Conservation (phyloP, 64 coral and sea anemone species). For the Exaiptasia diaphana region DNA sequence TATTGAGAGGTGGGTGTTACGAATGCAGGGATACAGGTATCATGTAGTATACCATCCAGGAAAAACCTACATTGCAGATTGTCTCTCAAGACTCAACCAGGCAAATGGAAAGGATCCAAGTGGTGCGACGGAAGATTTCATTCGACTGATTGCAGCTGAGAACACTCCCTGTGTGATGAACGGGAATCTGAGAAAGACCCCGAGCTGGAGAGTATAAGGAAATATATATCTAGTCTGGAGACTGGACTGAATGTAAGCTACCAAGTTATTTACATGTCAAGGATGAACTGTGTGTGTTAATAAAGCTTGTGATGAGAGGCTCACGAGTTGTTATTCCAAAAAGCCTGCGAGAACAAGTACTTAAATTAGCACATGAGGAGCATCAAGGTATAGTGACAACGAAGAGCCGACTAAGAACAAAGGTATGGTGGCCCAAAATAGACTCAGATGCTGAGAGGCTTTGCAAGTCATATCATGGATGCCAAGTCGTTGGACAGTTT, state of each 20-base stretch:
- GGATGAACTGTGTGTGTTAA: constrained; percentile 52
- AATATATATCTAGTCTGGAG: not conserved
- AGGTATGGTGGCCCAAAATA: constrained; percentile 55
- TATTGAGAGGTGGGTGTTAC: constrained; percentile 31
- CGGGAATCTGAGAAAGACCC: not conserved
- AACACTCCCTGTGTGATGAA: not conserved
- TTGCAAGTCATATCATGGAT: constrained; percentile 26
- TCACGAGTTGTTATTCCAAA: constrained; percentile 10
- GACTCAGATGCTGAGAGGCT: constrained; percentile 1
- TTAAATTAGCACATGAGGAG: constrained; percentile 31
- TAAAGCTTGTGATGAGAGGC: constrained; percentile 14
- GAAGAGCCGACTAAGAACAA: constrained; percentile 27
- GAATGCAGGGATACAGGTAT: constrained; percentile 5
- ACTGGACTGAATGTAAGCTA: constrained; percentile 36
- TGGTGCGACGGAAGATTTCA: not conserved
- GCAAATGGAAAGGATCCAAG: not conserved
- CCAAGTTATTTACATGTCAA: constrained; percentile 31
- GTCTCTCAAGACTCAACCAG: not conserved
- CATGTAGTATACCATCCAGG: constrained; percentile 1
- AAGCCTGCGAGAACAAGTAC: not conserved
- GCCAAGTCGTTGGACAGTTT: constrained; percentile 50
- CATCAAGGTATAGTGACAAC: constrained; percentile 57
- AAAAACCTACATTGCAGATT: not conserved
- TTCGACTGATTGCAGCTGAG: not conserved
- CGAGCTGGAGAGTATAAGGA: constrained; percentile 12